Percentiles rank a stretch among this genome's conserved stretches.
Evolutionary conservation across 2,113 vertebrate genomes (phyloP).

Genomic region (Athene noctua): DNA sequence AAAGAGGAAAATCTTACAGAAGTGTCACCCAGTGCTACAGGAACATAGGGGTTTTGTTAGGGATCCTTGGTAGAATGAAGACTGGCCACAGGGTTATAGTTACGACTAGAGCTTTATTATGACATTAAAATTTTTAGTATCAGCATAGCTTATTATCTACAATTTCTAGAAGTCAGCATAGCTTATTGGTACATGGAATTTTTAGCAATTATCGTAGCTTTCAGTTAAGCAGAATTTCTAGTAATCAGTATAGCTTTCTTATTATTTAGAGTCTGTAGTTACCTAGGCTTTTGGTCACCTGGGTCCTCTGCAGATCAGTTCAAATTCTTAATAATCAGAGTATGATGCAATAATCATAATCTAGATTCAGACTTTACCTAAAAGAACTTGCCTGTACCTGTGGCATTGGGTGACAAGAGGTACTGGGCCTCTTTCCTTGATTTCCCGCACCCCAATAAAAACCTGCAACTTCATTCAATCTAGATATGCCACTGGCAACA

Average conservation of each 20-base stretch:
- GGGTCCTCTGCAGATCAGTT: neutral
- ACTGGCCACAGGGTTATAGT: neutral
- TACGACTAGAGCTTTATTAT: neutral
- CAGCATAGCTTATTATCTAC: neutral
- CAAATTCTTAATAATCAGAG: neutral
- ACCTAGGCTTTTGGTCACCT: neutral
- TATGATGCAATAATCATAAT: neutral
- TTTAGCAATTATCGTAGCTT: neutral
- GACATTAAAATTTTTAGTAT: neutral
- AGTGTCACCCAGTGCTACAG: neutral
- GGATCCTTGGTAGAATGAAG: neutral
- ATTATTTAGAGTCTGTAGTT: neutral
- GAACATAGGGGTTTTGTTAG: neutral
- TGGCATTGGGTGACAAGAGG: neutral
- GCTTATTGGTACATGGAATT: neutral
- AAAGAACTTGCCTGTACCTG: neutral
- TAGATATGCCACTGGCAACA: neutral
- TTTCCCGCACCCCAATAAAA: neutral
- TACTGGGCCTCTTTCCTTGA: neutral
- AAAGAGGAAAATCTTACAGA: neutral
- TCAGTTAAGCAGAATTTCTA: neutral
- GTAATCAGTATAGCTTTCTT: neutral
- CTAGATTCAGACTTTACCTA: neutral
- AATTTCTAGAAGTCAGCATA: neutral
- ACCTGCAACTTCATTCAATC: neutral